Conservation (phyloP, 2,888 invertebrate species). For the Lasiommata megera region DNA sequence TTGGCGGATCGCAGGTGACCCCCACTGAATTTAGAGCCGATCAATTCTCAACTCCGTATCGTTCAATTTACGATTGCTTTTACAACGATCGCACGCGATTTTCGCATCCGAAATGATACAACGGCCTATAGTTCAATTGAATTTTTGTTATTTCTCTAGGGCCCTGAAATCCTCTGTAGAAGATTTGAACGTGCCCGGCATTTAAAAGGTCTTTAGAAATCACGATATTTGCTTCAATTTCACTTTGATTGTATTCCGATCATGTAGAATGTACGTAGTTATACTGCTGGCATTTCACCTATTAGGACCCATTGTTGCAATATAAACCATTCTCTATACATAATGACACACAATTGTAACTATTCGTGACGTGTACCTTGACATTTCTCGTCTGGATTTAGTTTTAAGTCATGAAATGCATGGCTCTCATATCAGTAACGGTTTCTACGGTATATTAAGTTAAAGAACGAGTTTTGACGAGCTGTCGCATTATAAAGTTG, state of each 20-base stretch:
- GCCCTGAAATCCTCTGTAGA: constrained; percentile 12
- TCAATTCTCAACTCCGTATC: constrained; percentile 14
- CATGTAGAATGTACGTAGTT: not conserved
- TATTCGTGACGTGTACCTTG: too few relatives aligned
- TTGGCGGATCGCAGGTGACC: constrained; percentile 37
- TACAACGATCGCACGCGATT: not conserved
- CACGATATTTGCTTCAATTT: constrained; percentile 14
- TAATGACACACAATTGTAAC: too few relatives aligned
- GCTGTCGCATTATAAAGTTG: too few relatives aligned
- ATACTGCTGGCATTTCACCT: not conserved
- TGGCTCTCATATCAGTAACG: too few relatives aligned
- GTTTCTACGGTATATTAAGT: too few relatives aligned
- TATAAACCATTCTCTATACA: not conserved
- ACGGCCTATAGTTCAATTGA: constrained; percentile 14
- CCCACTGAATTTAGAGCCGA: constrained; percentile 25
- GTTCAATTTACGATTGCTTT: constrained; percentile 13
- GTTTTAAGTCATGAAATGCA: too few relatives aligned
- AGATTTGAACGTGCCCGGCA: constrained; percentile 10
- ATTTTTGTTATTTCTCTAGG: constrained; percentile 19
- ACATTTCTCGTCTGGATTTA: too few relatives aligned
- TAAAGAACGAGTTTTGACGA: too few relatives aligned
- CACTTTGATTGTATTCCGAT: constrained; percentile 11
- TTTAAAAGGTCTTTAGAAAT: constrained; percentile 13
- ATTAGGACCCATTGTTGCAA: not conserved
- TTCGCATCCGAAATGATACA: constrained; percentile 14